These are phyloP conservation scores for Zapus hudsonius DNA, from an alignment of 2,113 vertebrate genomes.

Conservation along the genomic window DNA sequence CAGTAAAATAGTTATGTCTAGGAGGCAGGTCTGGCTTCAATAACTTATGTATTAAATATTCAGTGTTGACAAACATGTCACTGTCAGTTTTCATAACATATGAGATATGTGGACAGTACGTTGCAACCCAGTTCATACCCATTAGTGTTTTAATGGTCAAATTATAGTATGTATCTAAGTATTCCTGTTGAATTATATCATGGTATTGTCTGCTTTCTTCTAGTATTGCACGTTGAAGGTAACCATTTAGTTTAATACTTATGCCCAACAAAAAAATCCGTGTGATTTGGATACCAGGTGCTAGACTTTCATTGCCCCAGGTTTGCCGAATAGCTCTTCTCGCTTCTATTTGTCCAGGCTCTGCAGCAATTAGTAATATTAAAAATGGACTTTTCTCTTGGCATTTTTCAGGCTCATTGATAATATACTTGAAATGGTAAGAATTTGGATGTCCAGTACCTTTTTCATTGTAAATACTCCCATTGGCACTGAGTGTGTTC, in stretches of 20 bases:
- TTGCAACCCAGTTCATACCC: slow-evolving; percentile 98
- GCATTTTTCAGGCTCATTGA: slow-evolving; percentile 94
- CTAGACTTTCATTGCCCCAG: slow-evolving; percentile 94
- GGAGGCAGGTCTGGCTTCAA: slow-evolving; percentile 91
- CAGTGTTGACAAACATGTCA: slow-evolving; percentile 98
- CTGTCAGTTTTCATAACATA: slow-evolving; percentile 99
- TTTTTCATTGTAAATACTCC: slow-evolving; percentile 87
- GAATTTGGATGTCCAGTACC: slow-evolving; percentile 76
- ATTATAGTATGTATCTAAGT: slow-evolving; percentile 96
- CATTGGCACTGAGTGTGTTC: slow-evolving; percentile 87
- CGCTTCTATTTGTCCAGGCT: slow-evolving; percentile 92
- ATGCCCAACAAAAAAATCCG: slow-evolving; percentile 93
- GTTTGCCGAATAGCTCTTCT: slow-evolving; percentile 96
- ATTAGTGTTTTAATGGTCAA: slow-evolving; percentile 97
- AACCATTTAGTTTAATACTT: slow-evolving; percentile 86
- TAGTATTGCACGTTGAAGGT: slow-evolving; percentile 89
- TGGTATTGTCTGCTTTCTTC: slow-evolving; percentile 92
- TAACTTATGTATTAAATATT: slow-evolving; percentile 95
- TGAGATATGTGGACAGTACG: slow-evolving; percentile 89
- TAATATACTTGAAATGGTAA: slow-evolving; percentile 92
- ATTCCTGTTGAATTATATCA: slow-evolving; percentile 97
- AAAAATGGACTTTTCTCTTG: slow-evolving; percentile 89
- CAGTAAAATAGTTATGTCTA: slow-evolving; percentile 94
- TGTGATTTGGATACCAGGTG: slow-evolving; percentile 87
- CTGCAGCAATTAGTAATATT: slow-evolving; percentile 94